Base-by-base conservation (phyloP, 2,797 vertebrate species). In the Acanthurus lineatus region DNA sequence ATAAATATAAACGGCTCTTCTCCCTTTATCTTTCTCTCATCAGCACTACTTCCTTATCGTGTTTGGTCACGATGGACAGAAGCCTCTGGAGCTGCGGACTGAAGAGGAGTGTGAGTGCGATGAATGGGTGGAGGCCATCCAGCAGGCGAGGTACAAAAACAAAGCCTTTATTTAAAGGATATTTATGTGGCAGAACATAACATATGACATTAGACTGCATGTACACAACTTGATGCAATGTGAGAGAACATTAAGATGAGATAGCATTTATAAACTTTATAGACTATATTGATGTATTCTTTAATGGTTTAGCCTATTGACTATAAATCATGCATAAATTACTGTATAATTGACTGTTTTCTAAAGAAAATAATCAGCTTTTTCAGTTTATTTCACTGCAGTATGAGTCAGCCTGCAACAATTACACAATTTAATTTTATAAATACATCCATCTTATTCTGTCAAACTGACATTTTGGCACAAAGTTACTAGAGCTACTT, bases 51-150 rank as follows among this genome's bases (percentile, higher is more conserved):
- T 99, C 80, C 97, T 97, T 62, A 95, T 99, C 63, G 95, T 97
- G 88, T 99, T 99, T 77, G 98, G 98, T 58, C 98, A 99, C 0
- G 98, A 99, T 80, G 97, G 97, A 48, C 97, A 99, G 93, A 99
- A 98, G 72, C 96, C 98, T 16, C 94, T 99, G 94, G 98, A 99
- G 82, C 95, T 99, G 80, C 96, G 97, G 63, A 97, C 97, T 0
- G 98, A 99, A 17, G 98, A 99, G 87, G 97, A 99, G 91, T 87
- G 63, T 44, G 97, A 98, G 16, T 97, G 98, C 57, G 96, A 97
- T 16, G 97, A 98, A 90, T 99, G 98, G 98, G 97, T 99, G 91
- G 98, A 99, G 76, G 97, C 96, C 87, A 99, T 99, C 93, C 97
- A 98, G 77, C 98, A 99, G 94, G 97, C 97, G 67, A 99, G 98